Evolutionary conservation across 2,888 invertebrate genomes (phyloP).

Genomic region (Sminthurides aquaticus): DNA sequence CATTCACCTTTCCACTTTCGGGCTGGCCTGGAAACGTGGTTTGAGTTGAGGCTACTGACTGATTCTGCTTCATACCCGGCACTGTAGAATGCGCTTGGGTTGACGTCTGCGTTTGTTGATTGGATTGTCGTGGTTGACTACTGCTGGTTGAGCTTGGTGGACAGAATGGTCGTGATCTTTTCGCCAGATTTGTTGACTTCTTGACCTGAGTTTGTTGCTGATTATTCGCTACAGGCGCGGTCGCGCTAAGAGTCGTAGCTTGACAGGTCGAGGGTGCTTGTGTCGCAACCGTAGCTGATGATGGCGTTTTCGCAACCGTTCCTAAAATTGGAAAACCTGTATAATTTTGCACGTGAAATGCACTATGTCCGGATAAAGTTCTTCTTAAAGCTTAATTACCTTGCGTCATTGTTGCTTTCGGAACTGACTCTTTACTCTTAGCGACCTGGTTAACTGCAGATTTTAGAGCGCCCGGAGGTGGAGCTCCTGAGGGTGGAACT

Average conservation of each 20-base stretch:
- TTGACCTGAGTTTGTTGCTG: constrained; percentile 22
- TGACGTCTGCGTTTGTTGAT: constrained; percentile 34
- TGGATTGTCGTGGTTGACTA: constrained; percentile 32
- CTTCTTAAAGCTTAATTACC: not conserved
- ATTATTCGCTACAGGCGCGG: not conserved
- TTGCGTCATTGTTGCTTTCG: constrained; percentile 1
- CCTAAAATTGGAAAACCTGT: too few relatives aligned
- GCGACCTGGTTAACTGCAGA: constrained; percentile 8
- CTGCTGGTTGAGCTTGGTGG: constrained; percentile 21
- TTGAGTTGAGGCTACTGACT: constrained; percentile 41
- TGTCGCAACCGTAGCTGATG: constrained; percentile 15
- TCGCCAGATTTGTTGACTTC: constrained; percentile 30
- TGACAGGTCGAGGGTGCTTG: constrained; percentile 15
- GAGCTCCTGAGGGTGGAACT: constrained; percentile 33
- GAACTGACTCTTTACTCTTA: constrained; percentile 26
- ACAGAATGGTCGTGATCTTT: constrained; percentile 40
- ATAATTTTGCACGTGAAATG: too few relatives aligned
- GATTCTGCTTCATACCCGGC: constrained; percentile 24
- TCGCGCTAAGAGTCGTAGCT: not conserved
- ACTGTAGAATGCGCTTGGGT: constrained; percentile 25
- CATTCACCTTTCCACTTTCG: constrained; percentile 9
- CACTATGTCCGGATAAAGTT: too few relatives aligned
- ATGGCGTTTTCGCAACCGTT: constrained; percentile 12
- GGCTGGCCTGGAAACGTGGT: constrained; percentile 30
- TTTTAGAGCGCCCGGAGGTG: constrained; percentile 24